phyloP scores from a whole-genome alignment of 2,113 vertebrate genomes.

The Sterrhoptilus dennistouni region DNA sequence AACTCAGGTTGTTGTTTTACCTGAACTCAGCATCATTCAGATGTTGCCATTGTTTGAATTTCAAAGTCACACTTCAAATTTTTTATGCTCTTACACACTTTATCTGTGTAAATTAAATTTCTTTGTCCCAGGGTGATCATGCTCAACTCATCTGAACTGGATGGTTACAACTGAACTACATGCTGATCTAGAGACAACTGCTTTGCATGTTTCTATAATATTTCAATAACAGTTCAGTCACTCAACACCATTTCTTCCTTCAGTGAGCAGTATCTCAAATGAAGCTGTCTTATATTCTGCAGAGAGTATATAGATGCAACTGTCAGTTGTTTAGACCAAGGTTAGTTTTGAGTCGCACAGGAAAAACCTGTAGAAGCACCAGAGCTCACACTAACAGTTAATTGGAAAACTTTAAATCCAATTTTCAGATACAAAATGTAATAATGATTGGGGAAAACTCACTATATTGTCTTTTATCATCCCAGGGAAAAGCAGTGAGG shows the following conservation, averaged over 20 bases:
- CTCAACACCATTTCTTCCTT: neutral
- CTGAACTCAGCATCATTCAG: neutral
- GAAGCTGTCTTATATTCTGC: neutral
- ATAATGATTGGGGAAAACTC: slow-evolving; percentile 31
- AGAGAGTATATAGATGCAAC: neutral
- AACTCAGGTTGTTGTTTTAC: neutral
- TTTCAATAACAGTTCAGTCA: neutral
- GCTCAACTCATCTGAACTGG: neutral
- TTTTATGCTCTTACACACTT: neutral
- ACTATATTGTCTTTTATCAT: slow-evolving; percentile 48
- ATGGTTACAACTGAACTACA: neutral
- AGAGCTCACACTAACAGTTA: slow-evolving; percentile 30
- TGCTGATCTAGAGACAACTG: neutral
- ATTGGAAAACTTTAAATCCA: slow-evolving; percentile 26
- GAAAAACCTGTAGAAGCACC: slow-evolving; percentile 21
- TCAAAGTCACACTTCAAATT: neutral
- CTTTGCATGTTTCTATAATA: neutral
- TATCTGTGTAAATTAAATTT: neutral
- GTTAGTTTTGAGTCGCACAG: neutral
- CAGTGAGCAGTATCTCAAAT: neutral
- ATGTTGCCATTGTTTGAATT: neutral
- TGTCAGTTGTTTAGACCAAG: neutral
- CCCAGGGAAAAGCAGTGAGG: slow-evolving; percentile 6
- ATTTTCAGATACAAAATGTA: neutral
- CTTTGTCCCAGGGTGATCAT: neutral